phyloP scores from a whole-genome alignment of 2,113 vertebrate genomes.

The Syngnathus typhle region DNA sequence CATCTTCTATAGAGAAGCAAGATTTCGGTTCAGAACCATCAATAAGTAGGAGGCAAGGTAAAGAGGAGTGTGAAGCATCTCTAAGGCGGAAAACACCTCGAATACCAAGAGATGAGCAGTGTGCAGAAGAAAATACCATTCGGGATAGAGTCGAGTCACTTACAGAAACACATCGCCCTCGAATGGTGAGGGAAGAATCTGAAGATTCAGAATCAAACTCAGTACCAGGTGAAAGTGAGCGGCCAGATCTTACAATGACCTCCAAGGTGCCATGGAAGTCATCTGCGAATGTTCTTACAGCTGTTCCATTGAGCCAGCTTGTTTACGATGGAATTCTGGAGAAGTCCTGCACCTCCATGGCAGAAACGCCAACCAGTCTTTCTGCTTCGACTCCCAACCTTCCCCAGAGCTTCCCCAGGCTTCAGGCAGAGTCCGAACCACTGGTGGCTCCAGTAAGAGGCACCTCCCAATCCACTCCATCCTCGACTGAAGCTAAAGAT shows the following conservation, averaged over 20 bases:
- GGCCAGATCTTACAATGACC: slow-evolving; percentile 63
- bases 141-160: slow-evolving; percentile 45
- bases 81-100: slow-evolving; percentile 40
- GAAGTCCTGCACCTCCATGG: slow-evolving; percentile 74
- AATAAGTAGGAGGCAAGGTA: slow-evolving; percentile 29
- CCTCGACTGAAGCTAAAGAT: slow-evolving; percentile 67
- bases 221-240: slow-evolving; percentile 25
- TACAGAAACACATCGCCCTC: slow-evolving; percentile 42
- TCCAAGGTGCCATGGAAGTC: slow-evolving; percentile 70
- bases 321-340: slow-evolving; percentile 94
- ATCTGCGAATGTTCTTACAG: slow-evolving; percentile 66
- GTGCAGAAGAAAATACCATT: slow-evolving; percentile 44
- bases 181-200: slow-evolving; percentile 39
- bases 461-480: slow-evolving; percentile 33
- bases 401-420: slow-evolving; percentile 34
- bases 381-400: slow-evolving; percentile 43
- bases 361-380: slow-evolving; percentile 53
- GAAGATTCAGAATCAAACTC: slow-evolving; percentile 33
- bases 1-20: slow-evolving; percentile 29
- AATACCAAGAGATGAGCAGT: slow-evolving; percentile 40
- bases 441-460: slow-evolving; percentile 14
- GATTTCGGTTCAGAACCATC: slow-evolving; percentile 39
- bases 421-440: slow-evolving; percentile 27
- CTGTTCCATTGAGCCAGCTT: slow-evolving; percentile 78
- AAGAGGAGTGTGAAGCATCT: slow-evolving; percentile 46